Base-by-base conservation (phyloP, 2,113 vertebrate genomes). In the Limnothrissa miodon region DNA sequence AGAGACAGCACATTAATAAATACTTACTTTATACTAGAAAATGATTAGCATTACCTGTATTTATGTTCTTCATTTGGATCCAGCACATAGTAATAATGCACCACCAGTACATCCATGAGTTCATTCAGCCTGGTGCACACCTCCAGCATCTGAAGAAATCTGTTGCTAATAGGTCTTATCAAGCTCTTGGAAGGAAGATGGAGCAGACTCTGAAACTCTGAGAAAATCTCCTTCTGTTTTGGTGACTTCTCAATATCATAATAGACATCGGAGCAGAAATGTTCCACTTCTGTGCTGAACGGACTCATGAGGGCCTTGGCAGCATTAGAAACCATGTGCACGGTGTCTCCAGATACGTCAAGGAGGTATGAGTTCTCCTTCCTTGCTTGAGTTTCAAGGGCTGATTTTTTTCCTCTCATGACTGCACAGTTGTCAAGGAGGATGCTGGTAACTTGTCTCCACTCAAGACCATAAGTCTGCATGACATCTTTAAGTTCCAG, bases 241-340 rank as follows among this genome's bases (percentile, higher is more conserved):
- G 81, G 81, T 25, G 81, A 74, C 42, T 82, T 82, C 33, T 82
- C 59, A 82, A 79, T 83, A 78, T 84, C 78, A 81, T 84, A 80
- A 80, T 70, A 84, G 19, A 84, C 29, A 81, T 84, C 83, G 48
- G 83, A 84, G 59, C 83, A 81, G 45, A 48, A 48, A 3, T 48
- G 9, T 48, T 48, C 45, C 9, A 48, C 46, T 15, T 48, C 46
- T 48, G 46, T 15, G 46, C 11, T 48, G 46, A 48, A 48, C 11
- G 46, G 46, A 15, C 46, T 48, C 46, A 48, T 48, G 46, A 48
- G 46, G 46, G 46, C 46, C 11, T 48, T 48, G 46, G 46, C 46
- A 48, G 46, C 46, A 48, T 48, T 45, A 11, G 45, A 45, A 6
- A 45, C 45, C 45, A 45, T 45, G 11, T 45, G 45, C 7, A 45